Percentiles rank a stretch among this genome's conserved stretches.
Conservation (phyloP, 2,113 vertebrate species). For the Apistogramma diplotaenia region DNA sequence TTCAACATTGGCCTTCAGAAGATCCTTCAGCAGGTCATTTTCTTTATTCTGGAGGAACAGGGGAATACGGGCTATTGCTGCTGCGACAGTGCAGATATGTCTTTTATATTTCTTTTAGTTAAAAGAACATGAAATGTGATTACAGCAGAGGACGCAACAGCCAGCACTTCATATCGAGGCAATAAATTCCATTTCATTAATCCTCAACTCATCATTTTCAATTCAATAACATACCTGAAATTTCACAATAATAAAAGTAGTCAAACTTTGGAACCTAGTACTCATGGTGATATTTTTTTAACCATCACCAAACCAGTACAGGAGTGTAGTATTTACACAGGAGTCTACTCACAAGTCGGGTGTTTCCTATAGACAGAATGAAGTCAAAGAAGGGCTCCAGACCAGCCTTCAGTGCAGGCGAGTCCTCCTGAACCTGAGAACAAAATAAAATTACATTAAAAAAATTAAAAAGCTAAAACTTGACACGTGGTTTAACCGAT, state of each 20-base stretch:
- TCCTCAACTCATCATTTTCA: neutral
- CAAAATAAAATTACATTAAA: neutral
- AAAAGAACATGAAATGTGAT: neutral
- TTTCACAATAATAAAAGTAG: neutral
- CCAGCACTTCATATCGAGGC: neutral
- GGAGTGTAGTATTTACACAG: neutral
- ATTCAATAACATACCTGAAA: neutral
- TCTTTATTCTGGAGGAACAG: slow-evolving; percentile 84
- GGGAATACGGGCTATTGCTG: neutral
- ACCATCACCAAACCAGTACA: neutral
- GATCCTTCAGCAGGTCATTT: slow-evolving; percentile 86
- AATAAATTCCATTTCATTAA: neutral
- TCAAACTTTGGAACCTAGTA: neutral
- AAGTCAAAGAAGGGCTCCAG: slow-evolving; percentile 97
- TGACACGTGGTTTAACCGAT: neutral
- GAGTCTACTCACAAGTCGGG: slow-evolving; percentile 76
- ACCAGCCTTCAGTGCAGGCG: slow-evolving; percentile 87
- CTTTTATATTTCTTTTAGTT: neutral
- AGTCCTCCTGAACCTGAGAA: slow-evolving; percentile 86
- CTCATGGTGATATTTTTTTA: neutral
- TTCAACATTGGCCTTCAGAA: slow-evolving; percentile 92
- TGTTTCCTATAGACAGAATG: slow-evolving; percentile 91
- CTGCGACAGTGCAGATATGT: neutral
- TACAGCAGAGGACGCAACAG: neutral
- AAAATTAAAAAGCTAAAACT: too few relatives aligned